Conservation (phyloP, 2,113 vertebrate genomes). For the Typhlomys cinereus region DNA sequence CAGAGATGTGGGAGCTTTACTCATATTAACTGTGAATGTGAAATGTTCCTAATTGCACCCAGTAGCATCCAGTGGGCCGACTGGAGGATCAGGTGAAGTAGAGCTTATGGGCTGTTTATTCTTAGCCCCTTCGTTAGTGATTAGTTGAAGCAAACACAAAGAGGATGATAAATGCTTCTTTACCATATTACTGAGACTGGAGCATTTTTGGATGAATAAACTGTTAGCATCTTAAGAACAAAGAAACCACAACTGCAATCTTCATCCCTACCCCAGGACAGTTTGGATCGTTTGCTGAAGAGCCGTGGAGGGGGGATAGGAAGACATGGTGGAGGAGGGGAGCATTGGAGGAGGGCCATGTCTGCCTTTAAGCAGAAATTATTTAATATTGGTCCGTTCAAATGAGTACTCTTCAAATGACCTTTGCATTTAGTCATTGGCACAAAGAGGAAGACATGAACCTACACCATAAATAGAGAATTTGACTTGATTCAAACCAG, state of each 20-base stretch:
- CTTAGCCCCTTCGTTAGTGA: conserved; percentile 5
- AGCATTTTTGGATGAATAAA: background rate
- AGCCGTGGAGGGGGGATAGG: background rate
- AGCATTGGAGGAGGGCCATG: background rate
- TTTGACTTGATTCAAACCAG: background rate
- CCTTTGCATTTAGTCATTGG: background rate
- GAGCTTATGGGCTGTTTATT: background rate
- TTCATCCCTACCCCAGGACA: background rate
- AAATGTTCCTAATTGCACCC: background rate
- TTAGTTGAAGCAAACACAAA: conserved; percentile 23
- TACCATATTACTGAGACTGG: background rate
- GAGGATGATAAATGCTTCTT: background rate
- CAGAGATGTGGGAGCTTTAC: background rate
- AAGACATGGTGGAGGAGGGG: no score
- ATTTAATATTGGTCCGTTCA: background rate
- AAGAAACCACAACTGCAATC: background rate
- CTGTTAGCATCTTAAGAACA: background rate
- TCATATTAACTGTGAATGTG: background rate
- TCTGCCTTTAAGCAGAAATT: background rate
- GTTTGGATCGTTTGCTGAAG: background rate
- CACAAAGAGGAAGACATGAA: background rate
- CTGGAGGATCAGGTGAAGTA: background rate
- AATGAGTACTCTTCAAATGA: background rate
- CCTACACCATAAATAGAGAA: background rate
- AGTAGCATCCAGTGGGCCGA: background rate